A percentile compares a stretch with the other conserved stretches of the same genome.
These are phyloP conservation scores for Xerus rutilus DNA, from an alignment of 2,797 vertebrate genomes.

Conservation along the genomic window DNA sequence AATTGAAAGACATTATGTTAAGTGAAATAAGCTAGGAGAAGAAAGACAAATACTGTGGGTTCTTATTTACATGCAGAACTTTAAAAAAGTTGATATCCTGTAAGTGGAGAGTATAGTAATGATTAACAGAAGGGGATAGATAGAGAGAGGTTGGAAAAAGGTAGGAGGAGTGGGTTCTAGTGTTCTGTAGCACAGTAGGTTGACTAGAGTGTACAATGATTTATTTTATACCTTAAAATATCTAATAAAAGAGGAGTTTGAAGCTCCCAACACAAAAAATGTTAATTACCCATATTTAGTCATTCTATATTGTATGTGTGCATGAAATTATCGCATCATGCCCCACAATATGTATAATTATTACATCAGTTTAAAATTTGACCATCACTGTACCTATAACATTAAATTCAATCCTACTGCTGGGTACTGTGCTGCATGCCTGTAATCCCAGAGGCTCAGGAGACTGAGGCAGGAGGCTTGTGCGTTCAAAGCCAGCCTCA, in stretches of 20 bases:
- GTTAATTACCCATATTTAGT: neutral
- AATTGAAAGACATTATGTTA: too few relatives aligned
- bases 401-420: neutral
- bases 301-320: neutral
- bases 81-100: neutral
- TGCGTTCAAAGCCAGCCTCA: too few relatives aligned
- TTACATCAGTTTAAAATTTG: neutral
- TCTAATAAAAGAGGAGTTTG: neutral
- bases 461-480: too few relatives aligned
- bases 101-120: neutral
- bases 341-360: neutral
- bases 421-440: too few relatives aligned
- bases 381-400: neutral
- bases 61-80: neutral
- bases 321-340: neutral
- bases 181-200: neutral
- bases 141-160: neutral
- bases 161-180: neutral
- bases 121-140: neutral
- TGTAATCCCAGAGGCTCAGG: too few relatives aligned
- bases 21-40: neutral
- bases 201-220: neutral
- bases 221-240: neutral
- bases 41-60: neutral
- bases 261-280: neutral